phyloP scores from a whole-genome alignment of 1,140 invertebrate species.

The Lanistes nyassanus region DNA sequence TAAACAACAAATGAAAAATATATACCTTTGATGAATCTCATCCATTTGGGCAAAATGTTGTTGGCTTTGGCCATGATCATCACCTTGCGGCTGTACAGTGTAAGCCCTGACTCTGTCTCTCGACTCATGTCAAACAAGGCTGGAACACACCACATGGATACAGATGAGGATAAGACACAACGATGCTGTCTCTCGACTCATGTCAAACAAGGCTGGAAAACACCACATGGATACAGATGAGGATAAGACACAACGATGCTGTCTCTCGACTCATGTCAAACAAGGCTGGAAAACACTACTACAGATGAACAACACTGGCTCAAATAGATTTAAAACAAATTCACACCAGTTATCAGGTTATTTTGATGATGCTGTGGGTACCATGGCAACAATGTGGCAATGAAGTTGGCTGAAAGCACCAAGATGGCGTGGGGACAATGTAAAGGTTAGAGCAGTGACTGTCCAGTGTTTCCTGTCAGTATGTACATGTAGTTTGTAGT shows the following conservation, averaged over 20 bases:
- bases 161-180: constrained; percentile 6
- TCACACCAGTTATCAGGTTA: too few relatives aligned
- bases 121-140: constrained; percentile 87
- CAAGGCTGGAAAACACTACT: constrained; percentile 66
- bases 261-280: constrained; percentile 88
- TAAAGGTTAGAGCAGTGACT: too few relatives aligned
- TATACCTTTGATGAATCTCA: constrained; percentile 90
- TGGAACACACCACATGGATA: constrained; percentile 39
- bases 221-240: constrained; percentile 19
- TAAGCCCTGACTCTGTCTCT: constrained; percentile 81
- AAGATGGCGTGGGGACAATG: too few relatives aligned
- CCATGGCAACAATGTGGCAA: too few relatives aligned
- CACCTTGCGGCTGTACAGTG: constrained; percentile 88
- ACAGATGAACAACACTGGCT: too few relatives aligned
- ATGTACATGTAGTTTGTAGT: too few relatives aligned
- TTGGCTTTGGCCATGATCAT: constrained; percentile 92
- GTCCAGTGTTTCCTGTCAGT: too few relatives aligned
- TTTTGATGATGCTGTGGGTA: too few relatives aligned
- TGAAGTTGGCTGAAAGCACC: too few relatives aligned
- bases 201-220: constrained; percentile 79
- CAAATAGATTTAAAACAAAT: too few relatives aligned
- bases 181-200: constrained; percentile 77
- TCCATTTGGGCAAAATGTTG: constrained; percentile 92
- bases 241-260: neutral
- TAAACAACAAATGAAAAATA: neutral